Base-by-base conservation (phyloP, 2,113 vertebrate species). In the Cebidichthys violaceus region DNA sequence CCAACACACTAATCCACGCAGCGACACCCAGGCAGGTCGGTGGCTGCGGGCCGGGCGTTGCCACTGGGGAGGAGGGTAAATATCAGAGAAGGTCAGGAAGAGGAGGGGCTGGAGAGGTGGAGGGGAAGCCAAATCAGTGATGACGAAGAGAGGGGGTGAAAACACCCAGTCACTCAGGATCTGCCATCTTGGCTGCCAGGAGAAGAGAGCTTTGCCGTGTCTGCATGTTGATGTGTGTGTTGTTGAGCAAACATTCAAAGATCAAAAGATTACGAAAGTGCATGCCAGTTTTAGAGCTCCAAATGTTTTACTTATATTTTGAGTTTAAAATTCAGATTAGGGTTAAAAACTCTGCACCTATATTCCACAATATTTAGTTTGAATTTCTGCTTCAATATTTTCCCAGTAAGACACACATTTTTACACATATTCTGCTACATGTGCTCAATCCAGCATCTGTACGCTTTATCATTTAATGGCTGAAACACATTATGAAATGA, bases 1-100 rank as follows among this genome's bases (percentile, higher is more conserved):
- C 77, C 79, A 85, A 89, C 88, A 79, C 79, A 79, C 83, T 86
- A 86, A 90, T 88, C 82, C 86, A 81, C 86, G 62, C 82, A 72
- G 66, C 41, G 72, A 84, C 88, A 86, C 81, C 81, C 91, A 73
- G 73, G 68, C 86, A 86, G 88, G 86, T 90, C 18, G 79, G 83
- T 82, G 88, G 88, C 81, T 77, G 81, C 90, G 83, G 89, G 87
- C 86, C 61, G 67, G 77, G 83, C 84, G 35, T 62, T 79, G 94
- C 91, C 94, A 91, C 89, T 75, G 78, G 95, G 94, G 94, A 94
- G 81, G 85, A 90, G 94, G 93, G 93, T 95, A 95, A 95, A 95
- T 95, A 95, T 94, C 94, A 95, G 92, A 94, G 93, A 95, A 95
- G 95, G 94, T 95, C 94, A 95, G 75, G 47, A 78, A 85, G 69